Base-by-base conservation (phyloP, 1,140 invertebrate species). In the Caerostris darwini region DNA sequence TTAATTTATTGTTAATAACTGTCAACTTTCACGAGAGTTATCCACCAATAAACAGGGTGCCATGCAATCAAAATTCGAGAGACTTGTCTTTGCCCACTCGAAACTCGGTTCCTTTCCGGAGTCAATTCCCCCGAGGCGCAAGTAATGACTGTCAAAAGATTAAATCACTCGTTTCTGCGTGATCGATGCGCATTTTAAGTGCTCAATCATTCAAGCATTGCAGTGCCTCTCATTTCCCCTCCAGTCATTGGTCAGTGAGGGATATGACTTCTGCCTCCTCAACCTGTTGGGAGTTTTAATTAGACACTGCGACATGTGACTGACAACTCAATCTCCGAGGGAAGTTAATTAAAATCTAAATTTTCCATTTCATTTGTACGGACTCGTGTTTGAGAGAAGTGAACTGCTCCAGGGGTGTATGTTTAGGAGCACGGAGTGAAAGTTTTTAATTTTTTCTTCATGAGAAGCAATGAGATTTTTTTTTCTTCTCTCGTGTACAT, bases 281-380 rank as follows among this genome's bases (percentile, higher is more conserved):
- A 64, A 64, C 61, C 61, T 64, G 61, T 64, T 64, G 69, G 8
- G 69, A 77, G 69, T 77, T 77, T 77, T 77, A 77, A 77, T 77
- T 77, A 77, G 19, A 1, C 6, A 3, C 7, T 4, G 12, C 19
- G 69, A 50, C 69, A 77, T 7, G 19, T 77, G 69, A 77, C 19
- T 7, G 69, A 77, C 69, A 77, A 77, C 69, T 77, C 19, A 50
- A 64, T 64, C 69, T 53, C 69, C 5, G 50, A 3, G 19, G 12
- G 10, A 77, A 77, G 69, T 77, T 77, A 77, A 77, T 77, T 77
- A 77, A 77, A 77, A 77, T 77, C 69, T 77, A 12, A 77, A 77
- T 34, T 77, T 77, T 77, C 69, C 19, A 2, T 77, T 77, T 50
- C 69, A 50, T 50, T 77, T 77, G 34, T 50, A 10, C 50, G 19